These are phyloP conservation scores for Lasioglossum vierecki DNA, from an alignment of 2,888 invertebrate species.

Conservation along the genomic window DNA sequence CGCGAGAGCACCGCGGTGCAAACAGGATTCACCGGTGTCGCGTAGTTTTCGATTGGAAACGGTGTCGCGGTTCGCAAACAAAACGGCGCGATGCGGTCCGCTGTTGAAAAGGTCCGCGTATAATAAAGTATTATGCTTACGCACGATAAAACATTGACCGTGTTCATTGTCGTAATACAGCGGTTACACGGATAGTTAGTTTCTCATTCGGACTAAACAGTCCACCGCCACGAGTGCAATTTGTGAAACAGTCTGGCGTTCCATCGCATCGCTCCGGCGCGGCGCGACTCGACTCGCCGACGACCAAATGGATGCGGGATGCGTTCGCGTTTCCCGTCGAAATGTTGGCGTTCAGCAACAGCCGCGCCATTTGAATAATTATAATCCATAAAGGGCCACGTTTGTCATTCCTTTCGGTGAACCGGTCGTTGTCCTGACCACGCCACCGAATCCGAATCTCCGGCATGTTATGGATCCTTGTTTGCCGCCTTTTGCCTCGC, in stretches of 20 bases:
- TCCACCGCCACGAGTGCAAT: slow-evolving; percentile 10
- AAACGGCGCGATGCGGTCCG: not conserved
- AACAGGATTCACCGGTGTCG: not conserved
- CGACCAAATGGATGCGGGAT: slow-evolving; percentile 24
- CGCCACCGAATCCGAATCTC: slow-evolving; percentile 34
- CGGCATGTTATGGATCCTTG: not conserved
- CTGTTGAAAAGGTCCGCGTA: slow-evolving; percentile 9
- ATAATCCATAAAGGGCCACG: slow-evolving; percentile 55
- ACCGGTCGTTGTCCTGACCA: slow-evolving; percentile 47
- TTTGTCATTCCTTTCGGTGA: slow-evolving; percentile 51
- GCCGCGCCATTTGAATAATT: slow-evolving; percentile 64
- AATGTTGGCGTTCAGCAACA: slow-evolving; percentile 53
- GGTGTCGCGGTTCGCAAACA: slow-evolving; percentile 3
- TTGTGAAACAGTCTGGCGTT: slow-evolving; percentile 10
- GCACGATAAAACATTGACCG: slow-evolving; percentile 27
- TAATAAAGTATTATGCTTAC: slow-evolving; percentile 30
- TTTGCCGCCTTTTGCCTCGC: slow-evolving; percentile 18
- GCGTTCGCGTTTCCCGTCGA: slow-evolving; percentile 31
- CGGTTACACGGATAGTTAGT: slow-evolving; percentile 52
- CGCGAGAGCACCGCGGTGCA: not conserved
- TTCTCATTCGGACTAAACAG: slow-evolving; percentile 39
- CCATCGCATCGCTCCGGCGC: not conserved
- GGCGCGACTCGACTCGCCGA: not conserved
- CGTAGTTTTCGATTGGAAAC: not conserved
- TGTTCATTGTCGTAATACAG: slow-evolving; percentile 31